phyloP scores from a whole-genome alignment of 1,140 invertebrate genomes.

The Agrypnia vestita region DNA sequence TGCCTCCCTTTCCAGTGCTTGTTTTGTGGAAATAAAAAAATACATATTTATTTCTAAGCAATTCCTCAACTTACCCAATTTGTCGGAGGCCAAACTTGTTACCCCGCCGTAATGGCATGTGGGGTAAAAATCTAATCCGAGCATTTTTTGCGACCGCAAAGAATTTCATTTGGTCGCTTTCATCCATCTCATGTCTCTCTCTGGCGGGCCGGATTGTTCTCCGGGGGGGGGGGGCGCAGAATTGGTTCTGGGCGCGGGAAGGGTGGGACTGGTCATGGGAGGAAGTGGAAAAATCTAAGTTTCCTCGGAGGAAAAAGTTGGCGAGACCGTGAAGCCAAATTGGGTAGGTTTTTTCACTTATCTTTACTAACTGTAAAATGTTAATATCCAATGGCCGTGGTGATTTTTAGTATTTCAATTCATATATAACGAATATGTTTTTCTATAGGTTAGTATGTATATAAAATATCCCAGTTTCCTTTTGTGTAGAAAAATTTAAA shows the following conservation, averaged over 20 bases:
- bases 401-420: too few relatives aligned
- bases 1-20: too few relatives aligned
- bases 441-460: too few relatives aligned
- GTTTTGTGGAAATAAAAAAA: too few relatives aligned
- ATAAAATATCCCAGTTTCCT: too few relatives aligned
- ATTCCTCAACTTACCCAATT: slow-evolving; percentile 41
- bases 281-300: neutral
- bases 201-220: slow-evolving; percentile 50
- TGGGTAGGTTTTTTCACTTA: too few relatives aligned
- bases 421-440: too few relatives aligned
- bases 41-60: slow-evolving; percentile 28
- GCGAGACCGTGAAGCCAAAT: too few relatives aligned
- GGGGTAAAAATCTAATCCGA: slow-evolving; percentile 74
- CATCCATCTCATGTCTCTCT: slow-evolving; percentile 70
- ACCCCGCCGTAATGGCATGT: slow-evolving; percentile 66
- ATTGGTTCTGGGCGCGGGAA: slow-evolving; percentile 8
- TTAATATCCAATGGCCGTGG: too few relatives aligned
- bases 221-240: slow-evolving; percentile 8
- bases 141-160: slow-evolving; percentile 75
- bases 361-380: too few relatives aligned
- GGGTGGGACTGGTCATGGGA: neutral
- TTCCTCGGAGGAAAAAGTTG: too few relatives aligned
- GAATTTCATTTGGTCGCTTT: slow-evolving; percentile 76
- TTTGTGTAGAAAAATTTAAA: too few relatives aligned
- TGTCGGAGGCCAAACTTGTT: slow-evolving; percentile 64